Evolutionary conservation across 2,113 vertebrate species (phyloP).

Genomic region (Ochotona princeps): DNA sequence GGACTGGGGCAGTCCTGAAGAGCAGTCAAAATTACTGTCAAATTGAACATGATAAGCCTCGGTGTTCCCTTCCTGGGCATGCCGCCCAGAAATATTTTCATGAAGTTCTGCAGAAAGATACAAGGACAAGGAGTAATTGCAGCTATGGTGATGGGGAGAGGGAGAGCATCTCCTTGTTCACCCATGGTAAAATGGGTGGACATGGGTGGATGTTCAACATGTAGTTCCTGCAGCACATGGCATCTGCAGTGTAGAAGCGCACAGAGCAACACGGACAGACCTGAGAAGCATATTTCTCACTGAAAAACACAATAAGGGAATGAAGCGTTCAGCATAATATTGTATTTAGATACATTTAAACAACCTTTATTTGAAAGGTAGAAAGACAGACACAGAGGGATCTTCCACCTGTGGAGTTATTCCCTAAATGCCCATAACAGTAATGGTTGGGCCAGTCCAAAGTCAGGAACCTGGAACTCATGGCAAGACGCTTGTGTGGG

Average conservation of each 20-base stretch:
- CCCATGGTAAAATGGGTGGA: no score
- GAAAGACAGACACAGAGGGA: no score
- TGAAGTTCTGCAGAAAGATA: not conserved
- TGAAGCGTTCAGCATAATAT: not conserved
- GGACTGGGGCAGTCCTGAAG: not conserved
- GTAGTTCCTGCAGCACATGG: not conserved
- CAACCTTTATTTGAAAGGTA: no score
- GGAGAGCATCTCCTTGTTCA: not conserved
- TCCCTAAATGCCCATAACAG: no score
- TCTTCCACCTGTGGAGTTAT: no score
- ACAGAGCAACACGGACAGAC: not conserved
- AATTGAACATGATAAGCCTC: not conserved
- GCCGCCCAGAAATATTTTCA: not conserved
- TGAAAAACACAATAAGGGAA: not conserved
- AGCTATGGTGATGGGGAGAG: not conserved
- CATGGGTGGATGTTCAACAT: no score
- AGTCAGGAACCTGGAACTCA: no score
- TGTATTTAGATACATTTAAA: slow-evolving; percentile 16
- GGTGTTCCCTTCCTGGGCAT: not conserved
- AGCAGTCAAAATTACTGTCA: not conserved
- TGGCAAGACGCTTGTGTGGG: no score
- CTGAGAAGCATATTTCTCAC: not conserved
- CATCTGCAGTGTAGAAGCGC: not conserved
- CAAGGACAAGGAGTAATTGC: fast-evolving
- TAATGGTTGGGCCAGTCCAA: no score